Evolutionary conservation across 1,140 invertebrate genomes (phyloP).

Genomic region (Olivierus martensii): DNA sequence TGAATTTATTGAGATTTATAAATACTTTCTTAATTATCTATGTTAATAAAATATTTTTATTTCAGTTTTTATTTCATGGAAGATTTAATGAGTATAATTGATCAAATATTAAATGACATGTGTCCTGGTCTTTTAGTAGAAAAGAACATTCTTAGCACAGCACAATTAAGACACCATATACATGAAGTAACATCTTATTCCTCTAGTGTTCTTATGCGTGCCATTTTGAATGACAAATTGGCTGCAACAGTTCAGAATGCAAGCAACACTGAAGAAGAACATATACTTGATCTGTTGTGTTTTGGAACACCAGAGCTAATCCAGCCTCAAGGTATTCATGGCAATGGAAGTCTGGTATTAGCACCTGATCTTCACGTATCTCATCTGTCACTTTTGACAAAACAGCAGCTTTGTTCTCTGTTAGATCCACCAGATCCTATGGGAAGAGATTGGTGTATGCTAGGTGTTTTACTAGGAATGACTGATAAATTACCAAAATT

Average conservation of each 20-base stretch:
- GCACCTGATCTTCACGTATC: constrained; percentile 39
- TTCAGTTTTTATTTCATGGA: constrained; percentile 54
- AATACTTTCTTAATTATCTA: too few species aligned
- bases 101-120: constrained; percentile 43
- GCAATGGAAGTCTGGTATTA: background rate
- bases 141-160: constrained; percentile 47
- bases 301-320: constrained; percentile 43
- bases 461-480: constrained; percentile 56
- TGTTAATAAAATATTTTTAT: too few species aligned
- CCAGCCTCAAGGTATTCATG: constrained; percentile 21
- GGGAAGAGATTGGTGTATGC: constrained; percentile 67
- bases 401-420: constrained; percentile 38
- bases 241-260: constrained; percentile 38
- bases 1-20: too few species aligned
- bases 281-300: constrained; percentile 49
- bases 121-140: constrained; percentile 52
- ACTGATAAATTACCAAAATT: constrained; percentile 38
- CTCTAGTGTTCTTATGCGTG: constrained; percentile 43
- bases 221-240: constrained; percentile 36
- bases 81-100: constrained; percentile 52
- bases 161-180: constrained; percentile 40
- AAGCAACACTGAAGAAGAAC: constrained; percentile 43
- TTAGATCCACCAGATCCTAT: constrained; percentile 62
- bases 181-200: constrained; percentile 43
- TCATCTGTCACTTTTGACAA: constrained; percentile 36